Conservation (phyloP, 1,140 invertebrate genomes). For the Halictus rubicundus region DNA sequence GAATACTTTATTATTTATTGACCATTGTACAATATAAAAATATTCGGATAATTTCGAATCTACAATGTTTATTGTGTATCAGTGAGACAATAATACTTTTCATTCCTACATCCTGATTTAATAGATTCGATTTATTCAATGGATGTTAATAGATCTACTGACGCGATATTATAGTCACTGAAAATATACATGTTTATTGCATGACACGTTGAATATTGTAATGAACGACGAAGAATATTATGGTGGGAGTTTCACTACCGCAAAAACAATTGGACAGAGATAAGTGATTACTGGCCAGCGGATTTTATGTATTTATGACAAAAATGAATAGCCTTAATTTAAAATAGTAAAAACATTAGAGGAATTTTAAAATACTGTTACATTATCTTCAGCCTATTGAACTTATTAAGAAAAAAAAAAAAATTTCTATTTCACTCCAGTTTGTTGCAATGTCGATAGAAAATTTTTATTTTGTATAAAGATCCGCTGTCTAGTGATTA, state of each 20-base stretch:
- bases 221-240: constrained; percentile 6
- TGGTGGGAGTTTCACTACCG: constrained; percentile 7
- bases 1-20: constrained; percentile 34
- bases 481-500: too few relatives aligned
- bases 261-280: constrained; percentile 18
- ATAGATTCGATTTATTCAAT: constrained; percentile 6
- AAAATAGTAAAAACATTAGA: too few relatives aligned
- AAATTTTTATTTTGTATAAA: too few relatives aligned
- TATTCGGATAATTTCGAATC: constrained; percentile 34
- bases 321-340: too few relatives aligned
- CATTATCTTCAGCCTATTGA: too few relatives aligned
- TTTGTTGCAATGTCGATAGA: too few relatives aligned
- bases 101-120: constrained; percentile 3
- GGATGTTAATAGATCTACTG: constrained; percentile 14
- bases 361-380: too few relatives aligned
- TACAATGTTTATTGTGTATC: constrained; percentile 27
- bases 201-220: constrained; percentile 1
- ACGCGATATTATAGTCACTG: constrained; percentile 8
- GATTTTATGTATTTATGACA: too few relatives aligned
- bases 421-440: too few relatives aligned
- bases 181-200: constrained; percentile 6
- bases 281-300: too few relatives aligned
- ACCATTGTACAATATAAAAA: constrained; percentile 47
- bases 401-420: too few relatives aligned
- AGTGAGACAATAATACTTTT: constrained; percentile 21